Base-by-base conservation (phyloP, 2,888 invertebrate genomes). In the Coenonympha arcania region DNA sequence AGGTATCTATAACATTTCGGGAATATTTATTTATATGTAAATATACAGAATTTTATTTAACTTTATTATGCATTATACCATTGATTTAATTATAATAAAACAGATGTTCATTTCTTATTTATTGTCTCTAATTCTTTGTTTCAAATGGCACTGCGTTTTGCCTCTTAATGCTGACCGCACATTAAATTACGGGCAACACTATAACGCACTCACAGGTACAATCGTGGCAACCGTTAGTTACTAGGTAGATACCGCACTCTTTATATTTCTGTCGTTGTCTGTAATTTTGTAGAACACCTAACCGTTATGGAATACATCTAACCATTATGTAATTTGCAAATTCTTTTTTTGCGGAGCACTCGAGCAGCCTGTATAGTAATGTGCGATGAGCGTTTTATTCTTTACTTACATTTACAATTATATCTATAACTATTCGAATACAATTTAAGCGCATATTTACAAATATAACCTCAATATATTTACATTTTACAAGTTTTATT, bases 91-190 rank as follows among this genome's bases (percentile, higher is more conserved):
- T 24, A 39, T 39, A 39, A 22, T 37, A 39, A n/a, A 39, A 39
- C 22, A 66, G 72, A 71, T 70, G 79, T 73, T 68, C 63, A 71
- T 82, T 82, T 62, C 39, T 22, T 39, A 39, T 72, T 84, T 85
- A 85, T 85, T 85, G 84, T 85, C 84, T 73, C 69, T 65, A 62
- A 67, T 71, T 71, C 68, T 72, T 73, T 70, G 75, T 70, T 52
- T 50, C 49, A 45, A 45, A 48, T 46, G 40, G 43, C 50, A 37
- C 48, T 28, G 19, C 28, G 45, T 9, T 22, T 19, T 31, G 13
- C 30, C 43, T 31, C 22, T 39, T 31, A n/a, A 28, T 28, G 28
- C n/a, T 28, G 9, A 28, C 1, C 28, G 28, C 28, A 28, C 28
- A 28, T 28, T 28, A 28, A 4, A n/a, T 26, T 2, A 6, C 24